A percentile compares a stretch with the other conserved stretches of the same genome.
Evolutionary conservation across 2,113 vertebrate genomes (phyloP).

Genomic region (Periophthalmus modestus): DNA sequence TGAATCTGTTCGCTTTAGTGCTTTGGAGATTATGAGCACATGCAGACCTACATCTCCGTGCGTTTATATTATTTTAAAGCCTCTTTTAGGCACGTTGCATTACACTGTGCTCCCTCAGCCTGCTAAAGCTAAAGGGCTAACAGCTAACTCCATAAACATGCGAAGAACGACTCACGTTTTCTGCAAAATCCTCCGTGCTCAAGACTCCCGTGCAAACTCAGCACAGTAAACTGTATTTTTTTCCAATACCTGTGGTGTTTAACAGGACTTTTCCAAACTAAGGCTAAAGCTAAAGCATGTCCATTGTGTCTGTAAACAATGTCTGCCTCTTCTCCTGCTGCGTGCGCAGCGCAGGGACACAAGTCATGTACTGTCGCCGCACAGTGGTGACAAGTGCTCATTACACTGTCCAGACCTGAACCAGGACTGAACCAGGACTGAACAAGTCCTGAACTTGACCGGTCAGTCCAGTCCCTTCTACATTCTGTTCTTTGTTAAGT

Average conservation of each 20-base stretch:
- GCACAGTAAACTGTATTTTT: neutral
- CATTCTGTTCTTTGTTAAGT: too few species aligned
- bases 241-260: neutral
- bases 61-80: too few species aligned
- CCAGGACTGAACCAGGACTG: too few species aligned
- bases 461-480: too few species aligned
- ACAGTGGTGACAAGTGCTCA: neutral
- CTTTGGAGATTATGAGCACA: too few species aligned
- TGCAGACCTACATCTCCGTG: too few species aligned
- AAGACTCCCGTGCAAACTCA: neutral
- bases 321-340: neutral
- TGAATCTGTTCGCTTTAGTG: too few species aligned
- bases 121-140: constrained; percentile 19
- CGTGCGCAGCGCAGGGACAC: neutral
- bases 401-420: neutral
- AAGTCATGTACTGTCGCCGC: neutral
- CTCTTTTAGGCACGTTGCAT: neutral
- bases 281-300: neutral
- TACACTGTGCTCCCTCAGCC: neutral
- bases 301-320: constrained; percentile 1
- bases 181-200: neutral
- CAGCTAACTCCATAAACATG: constrained; percentile 34
- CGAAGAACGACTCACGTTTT: neutral
- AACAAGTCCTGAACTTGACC: too few species aligned
- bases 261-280: neutral